Percentiles rank a stretch among this genome's conserved stretches.
Conservation (phyloP, 2,113 vertebrate species). For the Phocoena sinus region DNA sequence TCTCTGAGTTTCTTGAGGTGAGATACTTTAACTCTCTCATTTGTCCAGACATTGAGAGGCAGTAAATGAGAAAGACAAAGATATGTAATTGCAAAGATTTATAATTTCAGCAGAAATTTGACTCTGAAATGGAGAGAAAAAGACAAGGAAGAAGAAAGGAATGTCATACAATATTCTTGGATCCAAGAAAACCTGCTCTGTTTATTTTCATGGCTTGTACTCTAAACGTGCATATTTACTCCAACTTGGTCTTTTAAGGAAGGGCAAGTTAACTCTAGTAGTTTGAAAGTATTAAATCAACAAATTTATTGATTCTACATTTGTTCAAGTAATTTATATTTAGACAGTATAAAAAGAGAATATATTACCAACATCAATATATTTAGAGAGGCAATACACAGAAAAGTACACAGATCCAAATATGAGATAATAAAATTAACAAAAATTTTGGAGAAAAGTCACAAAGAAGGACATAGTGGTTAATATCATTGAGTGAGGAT, state of each 20-base stretch:
- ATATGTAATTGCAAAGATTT: neutral
- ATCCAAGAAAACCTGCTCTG: neutral
- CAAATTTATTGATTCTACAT: neutral
- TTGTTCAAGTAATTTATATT: neutral
- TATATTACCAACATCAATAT: neutral
- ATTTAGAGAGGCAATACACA: neutral
- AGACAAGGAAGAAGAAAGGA: neutral
- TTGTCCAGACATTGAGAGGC: neutral
- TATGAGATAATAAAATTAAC: neutral
- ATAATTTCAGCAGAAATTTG: neutral
- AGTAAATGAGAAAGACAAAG: neutral
- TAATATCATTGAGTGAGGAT: neutral
- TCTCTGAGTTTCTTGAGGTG: neutral
- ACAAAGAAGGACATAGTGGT: neutral
- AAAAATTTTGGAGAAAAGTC: neutral
- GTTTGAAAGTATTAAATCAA: neutral
- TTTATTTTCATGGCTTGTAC: neutral
- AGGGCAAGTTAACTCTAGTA: neutral
- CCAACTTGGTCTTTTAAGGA: neutral
- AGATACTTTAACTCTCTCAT: neutral
- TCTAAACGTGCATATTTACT: neutral
- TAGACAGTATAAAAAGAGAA: neutral
- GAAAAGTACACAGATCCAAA: neutral
- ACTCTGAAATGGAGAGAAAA: neutral
- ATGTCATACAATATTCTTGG: neutral